Percentiles rank a stretch among this genome's conserved stretches.
These are phyloP conservation scores for Camponotus pennsylvanicus DNA, from an alignment of 1,140 invertebrate species.

Conservation along the genomic window DNA sequence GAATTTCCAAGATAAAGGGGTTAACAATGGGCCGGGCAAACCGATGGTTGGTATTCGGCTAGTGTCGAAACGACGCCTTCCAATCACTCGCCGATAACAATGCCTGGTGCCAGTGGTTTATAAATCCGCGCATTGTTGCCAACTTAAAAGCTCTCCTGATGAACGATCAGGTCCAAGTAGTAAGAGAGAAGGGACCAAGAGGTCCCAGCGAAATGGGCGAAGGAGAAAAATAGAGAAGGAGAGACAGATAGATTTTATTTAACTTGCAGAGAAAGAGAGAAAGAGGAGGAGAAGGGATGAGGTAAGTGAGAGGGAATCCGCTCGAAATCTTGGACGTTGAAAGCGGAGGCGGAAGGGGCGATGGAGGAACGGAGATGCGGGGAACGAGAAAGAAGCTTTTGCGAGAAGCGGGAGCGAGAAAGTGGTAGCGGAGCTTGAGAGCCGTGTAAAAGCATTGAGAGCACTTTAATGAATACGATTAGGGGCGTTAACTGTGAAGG, in stretches of 20 bases:
- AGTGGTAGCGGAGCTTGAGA: conserved; percentile 68
- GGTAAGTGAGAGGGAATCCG: conserved; percentile 65
- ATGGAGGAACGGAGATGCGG: conserved; percentile 12
- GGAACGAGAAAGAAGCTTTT: conserved; percentile 65
- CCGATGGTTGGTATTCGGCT: conserved; percentile 82
- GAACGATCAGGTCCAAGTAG: conserved; percentile 3
- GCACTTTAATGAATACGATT: conserved; percentile 86
- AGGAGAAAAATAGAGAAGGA: conserved; percentile 47
- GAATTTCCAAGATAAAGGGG: conserved; percentile 82
- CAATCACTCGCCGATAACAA: conserved; percentile 83
- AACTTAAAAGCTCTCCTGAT: conserved; percentile 81
- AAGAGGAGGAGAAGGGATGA: neutral
- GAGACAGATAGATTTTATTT: conserved; percentile 4
- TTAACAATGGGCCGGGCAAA: conserved; percentile 78
- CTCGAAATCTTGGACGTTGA: conserved; percentile 68
- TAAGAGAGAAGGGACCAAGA: neutral
- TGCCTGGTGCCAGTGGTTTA: conserved; percentile 78
- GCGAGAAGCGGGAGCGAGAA: conserved; percentile 70
- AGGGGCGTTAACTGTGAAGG: conserved; percentile 82
- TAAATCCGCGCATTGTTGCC: conserved; percentile 83
- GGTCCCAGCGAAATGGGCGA: neutral
- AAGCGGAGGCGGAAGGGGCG: conserved; percentile 64
- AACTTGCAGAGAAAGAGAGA: conserved; percentile 15
- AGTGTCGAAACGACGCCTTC: conserved; percentile 80
- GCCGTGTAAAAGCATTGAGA: conserved; percentile 83